Conservation (phyloP, 2,888 invertebrate genomes). For the Eledona agricola region DNA sequence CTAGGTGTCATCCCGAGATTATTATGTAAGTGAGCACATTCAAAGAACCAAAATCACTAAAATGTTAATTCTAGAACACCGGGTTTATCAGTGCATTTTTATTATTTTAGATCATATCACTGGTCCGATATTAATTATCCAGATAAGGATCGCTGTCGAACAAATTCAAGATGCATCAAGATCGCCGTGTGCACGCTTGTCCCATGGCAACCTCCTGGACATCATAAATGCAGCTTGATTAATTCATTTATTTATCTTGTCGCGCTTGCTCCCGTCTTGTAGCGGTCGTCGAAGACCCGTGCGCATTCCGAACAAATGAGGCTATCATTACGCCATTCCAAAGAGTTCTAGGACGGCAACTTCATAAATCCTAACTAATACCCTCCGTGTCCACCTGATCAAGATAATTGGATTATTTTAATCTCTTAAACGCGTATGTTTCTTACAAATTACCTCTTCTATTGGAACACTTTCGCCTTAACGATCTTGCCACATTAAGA, state of each 20-base stretch:
- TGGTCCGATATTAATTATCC: too few species aligned
- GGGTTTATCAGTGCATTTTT: too few species aligned
- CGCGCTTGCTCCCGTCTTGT: slow-evolving; percentile 45
- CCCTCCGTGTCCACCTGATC: slow-evolving; percentile 48
- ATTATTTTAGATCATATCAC: too few species aligned
- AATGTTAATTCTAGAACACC: too few species aligned
- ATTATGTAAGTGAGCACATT: too few species aligned
- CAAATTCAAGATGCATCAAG: too few species aligned
- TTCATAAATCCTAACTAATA: slow-evolving; percentile 50
- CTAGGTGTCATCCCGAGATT: too few species aligned
- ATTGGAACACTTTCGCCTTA: slow-evolving; percentile 11
- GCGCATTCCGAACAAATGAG: slow-evolving; percentile 53
- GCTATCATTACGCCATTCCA: slow-evolving; percentile 47
- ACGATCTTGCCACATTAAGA: slow-evolving; percentile 15
- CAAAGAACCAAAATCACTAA: too few species aligned
- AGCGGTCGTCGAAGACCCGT: slow-evolving; percentile 40
- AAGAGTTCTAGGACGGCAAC: slow-evolving; percentile 42
- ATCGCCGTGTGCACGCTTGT: slow-evolving; percentile 40
- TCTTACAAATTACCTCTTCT: slow-evolving; percentile 33
- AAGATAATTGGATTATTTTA: slow-evolving; percentile 52
- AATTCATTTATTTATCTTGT: slow-evolving; percentile 53
- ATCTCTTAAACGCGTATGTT: slow-evolving; percentile 37
- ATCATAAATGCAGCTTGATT: slow-evolving; percentile 50
- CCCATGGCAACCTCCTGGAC: slow-evolving; percentile 47
- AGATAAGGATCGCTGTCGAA: too few species aligned